Base-by-base conservation (phyloP, 2,888 invertebrate genomes). In the Globia sparganii region DNA sequence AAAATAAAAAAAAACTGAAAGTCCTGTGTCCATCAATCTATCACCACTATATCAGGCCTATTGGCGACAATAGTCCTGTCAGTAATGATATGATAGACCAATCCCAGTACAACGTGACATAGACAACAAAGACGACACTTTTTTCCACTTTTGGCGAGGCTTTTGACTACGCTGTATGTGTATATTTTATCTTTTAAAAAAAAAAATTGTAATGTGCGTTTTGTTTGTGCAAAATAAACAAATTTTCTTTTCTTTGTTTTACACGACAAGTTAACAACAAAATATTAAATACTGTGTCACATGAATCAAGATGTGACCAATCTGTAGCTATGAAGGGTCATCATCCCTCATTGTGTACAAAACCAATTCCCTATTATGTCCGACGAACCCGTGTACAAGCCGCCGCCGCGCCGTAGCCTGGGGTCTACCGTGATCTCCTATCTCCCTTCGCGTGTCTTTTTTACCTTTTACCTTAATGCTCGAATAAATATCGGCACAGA, bases 341-440 rank as follows among this genome's bases (percentile, higher is more conserved):
- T 56, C 28, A 13, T 25, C 53, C 18, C 4, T 31, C 53, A 72
- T 72, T 77, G 31, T 53, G 1, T 62, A 77, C n/a, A 77, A 28
- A 75, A 53, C 62, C 64, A 77, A 31, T 56, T 25, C 43, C 21
- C 21, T 18, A 65, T 61, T 71, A 25, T 49, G 18, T 59, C 34
- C 31, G 15, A 31, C 31, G 21, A 21, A 31, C 31, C 31, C 78
- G 78, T 81, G 65, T 53, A 85, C 18, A 64, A 21, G 49, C 43
- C 62, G 58, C 37, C 78, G 78, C 86, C 81, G 82, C 62, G 58
- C 37, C 78, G 78, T 86, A 82, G 82, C 84, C 87, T 77, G 87
- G 34, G 81, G 82, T 65, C 77, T 79, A 77, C 82, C 76, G 83
- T 83, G 66, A 84, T 70, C 72, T 75, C 21, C 61, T 58, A 66